Evolutionary conservation across 2,888 invertebrate species (phyloP).

Genomic region (Tetrapedia diversipes): DNA sequence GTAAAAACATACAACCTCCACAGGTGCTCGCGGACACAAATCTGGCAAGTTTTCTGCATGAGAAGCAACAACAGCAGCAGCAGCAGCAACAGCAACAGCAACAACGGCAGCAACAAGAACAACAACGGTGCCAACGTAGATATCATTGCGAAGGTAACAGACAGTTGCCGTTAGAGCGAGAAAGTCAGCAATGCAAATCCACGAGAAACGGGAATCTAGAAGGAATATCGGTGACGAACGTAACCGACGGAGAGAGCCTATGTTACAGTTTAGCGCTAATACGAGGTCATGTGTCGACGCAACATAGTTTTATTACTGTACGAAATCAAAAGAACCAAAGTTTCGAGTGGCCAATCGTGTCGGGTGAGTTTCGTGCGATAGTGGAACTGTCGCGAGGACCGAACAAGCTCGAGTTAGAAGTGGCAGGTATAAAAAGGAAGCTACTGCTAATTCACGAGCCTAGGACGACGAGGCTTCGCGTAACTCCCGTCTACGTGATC

Average conservation of each 20-base stretch:
- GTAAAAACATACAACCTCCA: conserved; percentile 18
- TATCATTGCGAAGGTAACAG: conserved; percentile 5
- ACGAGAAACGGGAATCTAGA: conserved; percentile 75
- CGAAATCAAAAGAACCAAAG: conserved; percentile 82
- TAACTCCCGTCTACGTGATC: conserved; percentile 92
- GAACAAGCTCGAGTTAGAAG: conserved; percentile 87
- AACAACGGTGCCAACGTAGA: conserved; percentile 3
- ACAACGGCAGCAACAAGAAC: not conserved
- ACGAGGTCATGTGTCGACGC: conserved; percentile 84
- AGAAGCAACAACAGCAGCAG: conserved; percentile 19
- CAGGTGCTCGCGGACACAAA: conserved; percentile 78
- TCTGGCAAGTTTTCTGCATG: conserved; percentile 67
- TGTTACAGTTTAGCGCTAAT: conserved; percentile 86
- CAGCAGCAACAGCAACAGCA: conserved; percentile 27
- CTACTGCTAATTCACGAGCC: conserved; percentile 85
- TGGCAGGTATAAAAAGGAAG: conserved; percentile 83
- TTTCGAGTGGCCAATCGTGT: conserved; percentile 86
- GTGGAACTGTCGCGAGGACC: conserved; percentile 86
- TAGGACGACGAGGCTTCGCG: conserved; percentile 85
- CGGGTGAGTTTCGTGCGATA: conserved; percentile 89
- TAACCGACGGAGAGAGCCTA: conserved; percentile 86
- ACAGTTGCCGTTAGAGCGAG: conserved; percentile 15
- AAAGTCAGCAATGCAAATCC: conserved; percentile 48
- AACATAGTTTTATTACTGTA: conserved; percentile 81
- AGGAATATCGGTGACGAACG: conserved; percentile 84